These are phyloP conservation scores for Capitulum mitella DNA, from an alignment of 2,888 invertebrate species.

Conservation along the genomic window DNA sequence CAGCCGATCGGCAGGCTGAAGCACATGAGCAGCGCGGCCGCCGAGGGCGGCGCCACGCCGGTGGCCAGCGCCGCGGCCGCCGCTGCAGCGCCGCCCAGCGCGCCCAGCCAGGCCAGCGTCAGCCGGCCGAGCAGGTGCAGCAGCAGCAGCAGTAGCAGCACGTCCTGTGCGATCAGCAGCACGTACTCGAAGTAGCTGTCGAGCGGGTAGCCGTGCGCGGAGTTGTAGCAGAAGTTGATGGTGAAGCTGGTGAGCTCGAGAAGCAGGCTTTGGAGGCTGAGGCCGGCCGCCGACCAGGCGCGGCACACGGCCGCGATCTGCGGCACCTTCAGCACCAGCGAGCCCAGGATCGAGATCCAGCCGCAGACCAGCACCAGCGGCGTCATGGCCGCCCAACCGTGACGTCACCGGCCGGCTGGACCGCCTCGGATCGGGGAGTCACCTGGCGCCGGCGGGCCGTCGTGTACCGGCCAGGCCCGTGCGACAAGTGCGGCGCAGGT, in stretches of 20 bases:
- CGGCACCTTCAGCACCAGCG: not conserved
- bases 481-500: too few species aligned
- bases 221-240: slow-evolving; percentile 14
- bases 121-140: not conserved
- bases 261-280: not conserved
- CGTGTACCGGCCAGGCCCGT: too few species aligned
- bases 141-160: slow-evolving; percentile 20
- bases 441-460: too few species aligned
- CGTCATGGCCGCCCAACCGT: not conserved
- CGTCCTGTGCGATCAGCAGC: slow-evolving; percentile 23
- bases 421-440: too few species aligned
- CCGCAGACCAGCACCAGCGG: slow-evolving; percentile 1
- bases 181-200: slow-evolving; percentile 7
- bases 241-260: not conserved
- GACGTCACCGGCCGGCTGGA: slow-evolving; percentile 6
- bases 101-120: not conserved
- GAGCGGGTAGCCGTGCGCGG: not conserved
- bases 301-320: not conserved
- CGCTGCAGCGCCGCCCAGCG: not conserved
- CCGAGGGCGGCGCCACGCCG: not conserved
- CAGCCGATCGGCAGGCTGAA: slow-evolving; percentile 10
- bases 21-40: not conserved
- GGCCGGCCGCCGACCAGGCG: not conserved
- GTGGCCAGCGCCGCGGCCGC: not conserved
- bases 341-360: slow-evolving; percentile 13